These are phyloP conservation scores for Pithecia hirsuta DNA, from an alignment of 2,797 vertebrate genomes.

Conservation along the genomic window DNA sequence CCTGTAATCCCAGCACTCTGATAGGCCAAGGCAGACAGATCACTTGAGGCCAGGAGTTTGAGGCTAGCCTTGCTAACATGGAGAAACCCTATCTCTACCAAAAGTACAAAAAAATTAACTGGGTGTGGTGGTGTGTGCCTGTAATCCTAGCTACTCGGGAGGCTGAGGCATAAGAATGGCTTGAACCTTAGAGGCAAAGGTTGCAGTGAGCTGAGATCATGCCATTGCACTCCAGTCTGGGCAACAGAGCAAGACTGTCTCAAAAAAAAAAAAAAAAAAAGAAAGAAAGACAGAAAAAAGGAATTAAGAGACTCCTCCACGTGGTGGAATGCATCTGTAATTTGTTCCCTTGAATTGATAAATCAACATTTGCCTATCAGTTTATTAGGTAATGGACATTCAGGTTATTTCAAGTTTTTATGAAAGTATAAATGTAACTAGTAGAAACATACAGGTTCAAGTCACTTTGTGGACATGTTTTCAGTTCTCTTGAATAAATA, in stretches of 20 bases:
- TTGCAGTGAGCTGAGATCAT: not conserved
- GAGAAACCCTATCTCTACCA: not conserved
- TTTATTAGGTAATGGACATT: not conserved
- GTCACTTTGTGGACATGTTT: not conserved
- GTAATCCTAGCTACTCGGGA: not conserved
- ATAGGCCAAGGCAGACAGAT: not conserved
- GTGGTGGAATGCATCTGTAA: not conserved
- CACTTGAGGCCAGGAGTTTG: no score
- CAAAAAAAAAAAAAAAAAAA: no score
- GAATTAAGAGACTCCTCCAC: not conserved
- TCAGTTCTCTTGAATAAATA: no score
- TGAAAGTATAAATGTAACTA: not conserved
- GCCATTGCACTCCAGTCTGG: not conserved
- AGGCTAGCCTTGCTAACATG: not conserved
- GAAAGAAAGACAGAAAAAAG: no score
- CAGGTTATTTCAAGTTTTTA: not conserved
- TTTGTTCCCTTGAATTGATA: constrained; percentile 8
- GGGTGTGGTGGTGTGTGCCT: not conserved
- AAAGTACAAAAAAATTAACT: not conserved
- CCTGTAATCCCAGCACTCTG: not conserved
- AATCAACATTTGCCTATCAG: not conserved
- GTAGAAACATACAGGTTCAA: not conserved
- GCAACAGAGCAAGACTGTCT: not conserved
- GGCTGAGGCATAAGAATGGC: not conserved
- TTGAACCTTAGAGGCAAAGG: not conserved